These are phyloP conservation scores for Pollenia angustigena DNA, from an alignment of 2,888 invertebrate species.

Conservation along the genomic window DNA sequence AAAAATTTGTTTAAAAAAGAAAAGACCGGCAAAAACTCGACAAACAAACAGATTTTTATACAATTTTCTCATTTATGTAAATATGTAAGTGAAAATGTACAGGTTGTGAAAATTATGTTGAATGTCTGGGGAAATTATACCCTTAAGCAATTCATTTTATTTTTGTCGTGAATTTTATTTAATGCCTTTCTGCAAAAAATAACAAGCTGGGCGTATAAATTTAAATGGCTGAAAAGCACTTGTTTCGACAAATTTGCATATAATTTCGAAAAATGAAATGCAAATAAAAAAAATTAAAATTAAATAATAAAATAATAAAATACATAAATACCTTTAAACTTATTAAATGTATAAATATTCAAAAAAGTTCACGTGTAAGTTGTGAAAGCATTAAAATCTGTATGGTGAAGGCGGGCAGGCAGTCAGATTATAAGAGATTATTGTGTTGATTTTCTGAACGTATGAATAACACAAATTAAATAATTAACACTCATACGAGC, in stretches of 20 bases:
- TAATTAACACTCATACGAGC: not conserved
- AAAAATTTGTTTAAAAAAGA: not conserved
- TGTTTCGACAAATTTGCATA: slow-evolving; percentile 53
- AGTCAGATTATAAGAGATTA: not conserved
- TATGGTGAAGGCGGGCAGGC: too few relatives aligned
- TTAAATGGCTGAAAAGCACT: slow-evolving; percentile 52
- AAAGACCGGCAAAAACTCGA: not conserved
- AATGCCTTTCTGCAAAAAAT: not conserved
- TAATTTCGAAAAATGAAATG: slow-evolving; percentile 28
- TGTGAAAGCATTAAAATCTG: not conserved
- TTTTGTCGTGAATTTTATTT: slow-evolving; percentile 11
- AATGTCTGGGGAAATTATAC: slow-evolving; percentile 54
- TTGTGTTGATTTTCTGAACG: not conserved
- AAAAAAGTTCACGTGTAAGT: not conserved
- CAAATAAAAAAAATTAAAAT: not conserved
- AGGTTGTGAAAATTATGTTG: slow-evolving; percentile 43
- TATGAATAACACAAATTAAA: not conserved
- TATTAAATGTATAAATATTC: slow-evolving; percentile 19
- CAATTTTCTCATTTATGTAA: slow-evolving; percentile 55
- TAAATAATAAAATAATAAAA: not conserved
- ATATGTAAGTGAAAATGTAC: slow-evolving; percentile 32
- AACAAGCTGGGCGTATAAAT: slow-evolving; percentile 50
- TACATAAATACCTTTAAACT: not conserved
- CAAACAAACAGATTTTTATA: slow-evolving; percentile 39
- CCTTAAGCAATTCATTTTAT: slow-evolving; percentile 41